Base-by-base conservation (phyloP, 1,140 invertebrate genomes). In the Sitodiplosis mosellana region DNA sequence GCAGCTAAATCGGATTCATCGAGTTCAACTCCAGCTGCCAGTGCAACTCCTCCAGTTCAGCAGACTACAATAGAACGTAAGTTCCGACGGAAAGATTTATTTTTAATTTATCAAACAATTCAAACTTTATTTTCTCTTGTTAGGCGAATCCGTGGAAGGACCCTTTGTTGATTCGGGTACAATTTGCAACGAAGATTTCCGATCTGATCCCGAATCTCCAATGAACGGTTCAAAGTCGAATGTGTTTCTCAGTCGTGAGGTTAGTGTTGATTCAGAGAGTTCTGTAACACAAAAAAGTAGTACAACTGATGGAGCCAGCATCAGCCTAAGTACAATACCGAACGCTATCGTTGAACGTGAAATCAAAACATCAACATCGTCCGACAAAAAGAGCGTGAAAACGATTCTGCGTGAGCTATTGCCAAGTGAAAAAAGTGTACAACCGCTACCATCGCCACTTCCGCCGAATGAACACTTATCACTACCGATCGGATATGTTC, bases 361-460 rank as follows among this genome's bases (percentile, higher is more conserved):
- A 33, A 15, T 18, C 2, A 21, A 40, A n/a, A 12, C 19, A 33
- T 17, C 8, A 12, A 33, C 22, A 33, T 27, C 27, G 10, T 27
- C n/a, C 6, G 75, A 78, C 50, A 77, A 74, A 49, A 80, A 77
- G 51, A 76, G 73, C 40, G 77, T 83, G 2, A 83, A 83, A 59
- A 77, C 72, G 1, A 73, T 85, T 40, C 63, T 85, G 2, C 80
- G 76, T 11, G 75, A 81, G 49, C 60, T 84, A 1, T 59, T 83
- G 48, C 72, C 78, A 1, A 73, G 72, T 2, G 59, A 59, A 4
- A 58, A 62, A 19, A 64, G 63, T 18, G 63, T 60, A 1, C 69
- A 68, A 52, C 59, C 68, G 0, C 69, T 83, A 53, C 60, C 63
- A 47, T 66, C 64, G 48, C 77, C 78, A 14, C 76, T 80, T 60